Conservation (phyloP, 2,797 vertebrate genomes). For the Phalloptychus januarius region DNA sequence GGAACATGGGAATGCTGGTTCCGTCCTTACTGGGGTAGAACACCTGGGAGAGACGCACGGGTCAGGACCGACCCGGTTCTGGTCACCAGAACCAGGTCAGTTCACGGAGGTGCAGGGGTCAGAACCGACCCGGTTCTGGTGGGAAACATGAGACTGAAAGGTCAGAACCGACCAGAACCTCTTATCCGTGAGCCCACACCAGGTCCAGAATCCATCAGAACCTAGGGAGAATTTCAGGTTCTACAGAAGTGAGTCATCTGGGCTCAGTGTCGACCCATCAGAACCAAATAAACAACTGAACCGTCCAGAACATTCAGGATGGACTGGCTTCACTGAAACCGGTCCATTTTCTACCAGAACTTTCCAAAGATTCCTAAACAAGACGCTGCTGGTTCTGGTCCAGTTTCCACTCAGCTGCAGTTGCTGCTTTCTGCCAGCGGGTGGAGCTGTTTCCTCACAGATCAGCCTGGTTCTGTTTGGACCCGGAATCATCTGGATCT, state of each 20-base stretch:
- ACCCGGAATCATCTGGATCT: neutral
- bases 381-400: neutral
- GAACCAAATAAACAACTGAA: neutral
- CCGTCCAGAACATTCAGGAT: neutral
- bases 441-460: neutral
- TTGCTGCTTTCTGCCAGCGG: neutral
- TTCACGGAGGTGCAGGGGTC: too few relatives aligned
- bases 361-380: neutral
- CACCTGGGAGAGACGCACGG: conserved; percentile 59
- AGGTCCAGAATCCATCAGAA: neutral
- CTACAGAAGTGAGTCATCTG: neutral
- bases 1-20: conserved; percentile 83
- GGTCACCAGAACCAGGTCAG: too few relatives aligned
- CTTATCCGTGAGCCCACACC: neutral
- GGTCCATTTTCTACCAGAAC: neutral
- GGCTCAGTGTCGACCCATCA: neutral
- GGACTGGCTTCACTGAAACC: neutral
- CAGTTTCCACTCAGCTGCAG: neutral
- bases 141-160: too few relatives aligned
- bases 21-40: conserved; percentile 83
- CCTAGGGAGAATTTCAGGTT: neutral
- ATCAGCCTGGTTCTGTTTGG: neutral
- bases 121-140: too few relatives aligned
- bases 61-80: neutral
- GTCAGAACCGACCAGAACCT: neutral